These are phyloP conservation scores for Margaritifera margaritifera DNA, from an alignment of 2,888 invertebrate genomes.

Conservation along the genomic window DNA sequence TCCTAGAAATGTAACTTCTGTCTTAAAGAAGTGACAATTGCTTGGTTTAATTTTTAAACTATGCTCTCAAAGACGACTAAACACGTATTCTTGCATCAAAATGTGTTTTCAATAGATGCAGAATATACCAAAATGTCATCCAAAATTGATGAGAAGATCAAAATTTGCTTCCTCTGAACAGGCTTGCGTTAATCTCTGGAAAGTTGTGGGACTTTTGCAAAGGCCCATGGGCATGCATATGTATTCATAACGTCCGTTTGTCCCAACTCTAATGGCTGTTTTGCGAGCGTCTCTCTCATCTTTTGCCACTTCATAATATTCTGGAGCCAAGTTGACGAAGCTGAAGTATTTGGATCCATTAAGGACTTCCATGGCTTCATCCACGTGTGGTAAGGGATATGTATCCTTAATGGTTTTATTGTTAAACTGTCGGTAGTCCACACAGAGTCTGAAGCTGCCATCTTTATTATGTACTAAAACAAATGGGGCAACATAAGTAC, in stretches of 20 bases:
- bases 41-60: too few relatives aligned
- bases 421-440: slow-evolving; percentile 29
- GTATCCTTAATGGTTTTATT: slow-evolving; percentile 13
- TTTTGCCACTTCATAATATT: slow-evolving; percentile 47
- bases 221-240: too few relatives aligned
- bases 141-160: too few relatives aligned
- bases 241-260: slow-evolving; percentile 8
- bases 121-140: too few relatives aligned
- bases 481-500: too few relatives aligned
- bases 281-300: slow-evolving; percentile 30
- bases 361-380: slow-evolving; percentile 5
- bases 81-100: not conserved
- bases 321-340: slow-evolving; percentile 25
- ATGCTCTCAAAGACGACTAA: not conserved
- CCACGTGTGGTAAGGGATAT: slow-evolving; percentile 6
- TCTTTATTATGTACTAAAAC: slow-evolving; percentile 15
- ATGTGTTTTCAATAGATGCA: not conserved
- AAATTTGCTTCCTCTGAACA: too few relatives aligned
- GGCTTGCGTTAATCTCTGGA: slow-evolving; percentile 23
- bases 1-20: not conserved
- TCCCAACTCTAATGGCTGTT: slow-evolving; percentile 40
- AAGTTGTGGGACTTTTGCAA: too few relatives aligned
- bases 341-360: slow-evolving; percentile 5
- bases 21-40: not conserved
- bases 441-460: slow-evolving; percentile 9